Conservation (phyloP, 2,797 vertebrate genomes). For the Cygnus olor region DNA sequence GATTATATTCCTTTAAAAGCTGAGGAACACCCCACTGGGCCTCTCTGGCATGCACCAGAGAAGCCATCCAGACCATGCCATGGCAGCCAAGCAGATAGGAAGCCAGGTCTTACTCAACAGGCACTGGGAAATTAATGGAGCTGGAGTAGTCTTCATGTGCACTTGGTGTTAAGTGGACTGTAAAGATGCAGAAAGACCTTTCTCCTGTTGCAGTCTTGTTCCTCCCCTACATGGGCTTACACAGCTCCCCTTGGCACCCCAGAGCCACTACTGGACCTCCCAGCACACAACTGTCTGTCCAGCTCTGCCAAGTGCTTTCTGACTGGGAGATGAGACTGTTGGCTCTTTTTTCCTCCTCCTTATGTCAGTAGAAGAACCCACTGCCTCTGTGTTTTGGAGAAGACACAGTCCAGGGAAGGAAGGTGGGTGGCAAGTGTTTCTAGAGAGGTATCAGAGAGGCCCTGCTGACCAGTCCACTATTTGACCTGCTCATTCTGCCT, state of each 20-base stretch:
- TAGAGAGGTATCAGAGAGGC: not conserved
- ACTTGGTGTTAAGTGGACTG: not conserved
- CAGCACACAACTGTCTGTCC: rapidly evolving
- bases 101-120: not conserved
- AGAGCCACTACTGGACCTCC: not conserved
- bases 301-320: not conserved
- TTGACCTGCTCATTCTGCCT: not conserved
- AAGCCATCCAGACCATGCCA: not conserved
- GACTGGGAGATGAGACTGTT: not conserved
- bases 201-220: not conserved
- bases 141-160: not conserved
- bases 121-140: not conserved
- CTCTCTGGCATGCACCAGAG: not conserved
- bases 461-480: not conserved
- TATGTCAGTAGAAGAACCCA: not conserved
- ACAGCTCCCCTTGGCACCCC: not conserved
- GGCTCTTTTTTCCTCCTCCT: not conserved
- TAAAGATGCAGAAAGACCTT: not conserved
- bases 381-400: not conserved
- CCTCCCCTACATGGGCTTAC: rapidly evolving
- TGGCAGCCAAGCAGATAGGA: rapidly evolving
- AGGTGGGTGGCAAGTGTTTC: not conserved
- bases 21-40: rapidly evolving
- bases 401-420: not conserved
- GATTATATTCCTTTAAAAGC: not conserved